These are phyloP conservation scores for Capitulum mitella DNA, from an alignment of 2,888 invertebrate genomes.

Conservation along the genomic window DNA sequence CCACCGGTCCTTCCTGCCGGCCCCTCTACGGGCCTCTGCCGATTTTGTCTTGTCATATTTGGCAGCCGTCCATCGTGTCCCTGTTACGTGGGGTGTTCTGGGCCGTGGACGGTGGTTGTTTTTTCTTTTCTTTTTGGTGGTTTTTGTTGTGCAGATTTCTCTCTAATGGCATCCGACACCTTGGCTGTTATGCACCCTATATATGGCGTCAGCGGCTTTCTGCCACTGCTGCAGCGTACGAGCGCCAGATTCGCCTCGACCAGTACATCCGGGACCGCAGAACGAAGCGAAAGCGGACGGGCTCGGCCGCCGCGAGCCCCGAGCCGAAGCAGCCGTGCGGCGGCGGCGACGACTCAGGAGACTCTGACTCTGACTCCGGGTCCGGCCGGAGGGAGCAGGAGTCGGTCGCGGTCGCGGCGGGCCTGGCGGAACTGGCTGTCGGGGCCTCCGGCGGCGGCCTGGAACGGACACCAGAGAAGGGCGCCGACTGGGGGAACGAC, in stretches of 20 bases:
- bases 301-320: neutral
- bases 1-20: too few species aligned
- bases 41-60: too few species aligned
- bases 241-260: neutral
- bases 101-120: too few species aligned
- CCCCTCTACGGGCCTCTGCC: too few species aligned
- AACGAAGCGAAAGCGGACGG: neutral
- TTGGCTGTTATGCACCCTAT: neutral
- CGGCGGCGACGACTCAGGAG: neutral
- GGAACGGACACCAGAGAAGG: too few species aligned
- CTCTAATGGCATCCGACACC: neutral
- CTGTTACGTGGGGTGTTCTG: too few species aligned
- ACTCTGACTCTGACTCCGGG: too few species aligned
- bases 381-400: too few species aligned
- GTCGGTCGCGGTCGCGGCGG: neutral
- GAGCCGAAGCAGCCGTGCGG: neutral
- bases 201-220: neutral
- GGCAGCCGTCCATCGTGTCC: too few species aligned
- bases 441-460: too few species aligned
- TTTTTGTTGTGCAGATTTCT: too few species aligned
- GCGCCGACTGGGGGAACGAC: too few species aligned
- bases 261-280: neutral
- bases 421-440: neutral
- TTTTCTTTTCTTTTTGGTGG: neutral
- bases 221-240: neutral